Evolutionary conservation across 2,113 vertebrate genomes (phyloP).

Genomic region (Scartelaos histophorus): DNA sequence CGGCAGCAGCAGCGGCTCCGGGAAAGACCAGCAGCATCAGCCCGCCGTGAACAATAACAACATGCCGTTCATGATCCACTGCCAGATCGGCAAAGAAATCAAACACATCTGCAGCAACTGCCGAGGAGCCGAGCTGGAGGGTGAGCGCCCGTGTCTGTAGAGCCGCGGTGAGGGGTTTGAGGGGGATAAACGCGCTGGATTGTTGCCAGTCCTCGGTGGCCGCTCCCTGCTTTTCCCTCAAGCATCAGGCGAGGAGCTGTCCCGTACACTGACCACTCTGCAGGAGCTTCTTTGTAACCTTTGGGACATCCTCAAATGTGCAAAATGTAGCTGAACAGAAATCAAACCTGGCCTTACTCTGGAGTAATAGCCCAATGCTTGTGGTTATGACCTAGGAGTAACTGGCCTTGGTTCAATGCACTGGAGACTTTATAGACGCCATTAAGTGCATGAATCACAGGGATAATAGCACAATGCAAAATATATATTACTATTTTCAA

Average conservation of each 20-base stretch:
- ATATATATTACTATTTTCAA: background rate
- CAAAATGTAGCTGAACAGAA: background rate
- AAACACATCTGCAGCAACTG: conserved; percentile 98
- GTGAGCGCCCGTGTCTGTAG: conserved; percentile 70
- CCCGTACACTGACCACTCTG: background rate
- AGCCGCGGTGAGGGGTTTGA: background rate
- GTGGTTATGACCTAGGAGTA: background rate
- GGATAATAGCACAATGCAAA: too few species aligned
- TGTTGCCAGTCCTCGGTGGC: conserved; percentile 7
- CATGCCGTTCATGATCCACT: conserved; percentile 89
- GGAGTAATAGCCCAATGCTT: background rate
- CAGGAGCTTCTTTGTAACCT: background rate
- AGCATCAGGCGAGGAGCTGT: background rate
- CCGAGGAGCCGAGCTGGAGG: conserved; percentile 85
- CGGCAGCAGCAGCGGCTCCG: conserved; percentile 21
- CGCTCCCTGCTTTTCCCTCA: conserved; percentile 41
- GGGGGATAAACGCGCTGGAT: background rate
- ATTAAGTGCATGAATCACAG: background rate
- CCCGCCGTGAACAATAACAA: conserved; percentile 79
- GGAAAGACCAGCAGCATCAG: conserved; percentile 47
- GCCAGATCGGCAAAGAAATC: conserved; percentile 92
- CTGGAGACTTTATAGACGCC: background rate
- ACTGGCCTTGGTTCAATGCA: background rate
- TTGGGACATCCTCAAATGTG: background rate
- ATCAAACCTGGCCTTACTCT: background rate